Base-by-base conservation (phyloP, 2,797 vertebrate genomes). In the Denticeps clupeoides region DNA sequence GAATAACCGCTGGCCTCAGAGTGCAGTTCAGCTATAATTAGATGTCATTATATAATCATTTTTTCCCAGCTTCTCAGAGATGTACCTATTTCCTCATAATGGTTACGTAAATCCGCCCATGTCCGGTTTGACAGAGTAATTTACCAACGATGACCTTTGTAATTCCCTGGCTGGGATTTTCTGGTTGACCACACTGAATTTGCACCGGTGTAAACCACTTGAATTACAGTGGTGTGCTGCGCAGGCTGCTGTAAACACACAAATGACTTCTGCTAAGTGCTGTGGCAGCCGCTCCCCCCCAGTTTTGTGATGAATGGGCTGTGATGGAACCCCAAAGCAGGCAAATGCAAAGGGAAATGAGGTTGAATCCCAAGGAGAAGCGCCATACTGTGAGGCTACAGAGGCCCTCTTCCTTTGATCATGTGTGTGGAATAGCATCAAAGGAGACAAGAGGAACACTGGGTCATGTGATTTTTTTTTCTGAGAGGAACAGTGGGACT, bases 321-420 rank as follows among this genome's bases (percentile, higher is more conserved):
- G 21, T 11, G 53, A n/a, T 41, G 27, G 12, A 50, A 56, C 48
- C 42, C 58, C 53, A 65, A 38, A 60, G 57, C 43, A 62, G 67
- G 63, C 59, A 59, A 67, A 62, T 64, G 67, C 59, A 62, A 66
- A 55, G n/a, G 49, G 10, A 35, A 45, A 21, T 32, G 26, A 23
- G 19, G 18, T 16, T 12, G 45, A 60, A 54, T 47, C 51, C n/a
- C 42, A 26, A 45, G 49, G 53, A 45, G 45, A 64, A 62, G 58
- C 64, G 57, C 58, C 61, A 32, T 37, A 62, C 67, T 64, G 58
- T 68, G 60, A 66, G 70, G 58, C 67, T 59, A 64, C 68, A 62
- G 47, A 45, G 19, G 57, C 44, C 45, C 55, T 60, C 60, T 35
- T 40, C 33, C 71, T 82, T 80, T 81, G 74, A 80, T 82, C 67